Evolutionary conservation across 2,797 vertebrate species (phyloP).

Genomic region (Cirrhinus molitorella): DNA sequence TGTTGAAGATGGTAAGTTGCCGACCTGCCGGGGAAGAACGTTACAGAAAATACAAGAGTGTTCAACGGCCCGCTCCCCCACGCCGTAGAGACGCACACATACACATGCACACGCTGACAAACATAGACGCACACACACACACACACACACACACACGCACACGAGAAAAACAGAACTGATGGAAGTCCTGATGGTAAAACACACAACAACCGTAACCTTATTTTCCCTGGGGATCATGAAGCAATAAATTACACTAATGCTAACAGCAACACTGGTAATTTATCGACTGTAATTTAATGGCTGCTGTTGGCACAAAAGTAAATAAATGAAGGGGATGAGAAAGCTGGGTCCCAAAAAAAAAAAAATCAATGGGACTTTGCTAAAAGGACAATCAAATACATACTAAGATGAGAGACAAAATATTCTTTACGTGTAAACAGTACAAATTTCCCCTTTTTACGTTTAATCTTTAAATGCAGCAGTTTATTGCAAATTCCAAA

Average conservation of each 20-base stretch:
- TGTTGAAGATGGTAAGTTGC: conserved; percentile 99
- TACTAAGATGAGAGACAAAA: conserved; percentile 40
- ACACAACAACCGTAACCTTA: conserved; percentile 57
- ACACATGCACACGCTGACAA: conserved; percentile 51
- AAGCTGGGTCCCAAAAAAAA: conserved; percentile 35
- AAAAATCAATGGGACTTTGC: conserved; percentile 73
- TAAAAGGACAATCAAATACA: conserved; percentile 84
- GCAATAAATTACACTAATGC: conserved; percentile 89
- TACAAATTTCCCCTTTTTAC: conserved; percentile 24
- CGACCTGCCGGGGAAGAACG: conserved; percentile 92
- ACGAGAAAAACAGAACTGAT: conserved; percentile 53
- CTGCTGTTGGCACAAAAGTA: conserved; percentile 86
- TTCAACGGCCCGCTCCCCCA: conserved; percentile 74
- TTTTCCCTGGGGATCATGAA: conserved; percentile 73
- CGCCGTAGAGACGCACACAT: conserved; percentile 52
- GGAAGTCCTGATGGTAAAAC: conserved; percentile 54
- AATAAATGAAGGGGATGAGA: conserved; percentile 73
- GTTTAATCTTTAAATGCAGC: conserved; percentile 5
- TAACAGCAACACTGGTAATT: conserved; percentile 84
- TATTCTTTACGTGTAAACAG: conserved; percentile 25
- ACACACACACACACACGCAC: conserved; percentile 38
- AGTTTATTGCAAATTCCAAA: conserved; percentile 32
- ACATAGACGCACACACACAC: conserved; percentile 29
- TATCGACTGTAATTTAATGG: conserved; percentile 83
- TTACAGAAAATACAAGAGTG: conserved; percentile 82